phyloP scores from a whole-genome alignment of 2,113 vertebrate genomes.

The Ageneiosus marmoratus region DNA sequence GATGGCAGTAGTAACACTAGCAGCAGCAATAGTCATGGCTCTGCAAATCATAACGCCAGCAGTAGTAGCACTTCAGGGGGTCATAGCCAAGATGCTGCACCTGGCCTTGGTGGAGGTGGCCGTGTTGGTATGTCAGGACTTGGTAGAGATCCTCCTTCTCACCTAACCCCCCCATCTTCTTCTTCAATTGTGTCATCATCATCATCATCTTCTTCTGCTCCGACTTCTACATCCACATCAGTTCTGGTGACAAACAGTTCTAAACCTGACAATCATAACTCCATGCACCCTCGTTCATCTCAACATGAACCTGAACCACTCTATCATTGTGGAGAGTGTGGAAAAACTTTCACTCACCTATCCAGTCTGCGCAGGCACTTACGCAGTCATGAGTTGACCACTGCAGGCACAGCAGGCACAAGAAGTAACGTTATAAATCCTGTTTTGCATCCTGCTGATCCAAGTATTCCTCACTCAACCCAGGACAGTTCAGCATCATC shows the following conservation, averaged over 20 bases:
- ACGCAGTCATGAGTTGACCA: constrained; percentile 78
- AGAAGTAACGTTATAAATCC: constrained; percentile 71
- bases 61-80: constrained; percentile 69
- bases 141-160: constrained; percentile 72
- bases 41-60: constrained; percentile 68
- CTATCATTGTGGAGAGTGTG: constrained; percentile 79
- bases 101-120: constrained; percentile 72
- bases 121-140: constrained; percentile 65
- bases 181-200: constrained; percentile 77
- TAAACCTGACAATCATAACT: constrained; percentile 71
- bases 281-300: constrained; percentile 68
- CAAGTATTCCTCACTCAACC: constrained; percentile 75
- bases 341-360: constrained; percentile 79
- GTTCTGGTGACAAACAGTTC: constrained; percentile 76
- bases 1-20: constrained; percentile 65
- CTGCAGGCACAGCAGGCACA: constrained; percentile 73
- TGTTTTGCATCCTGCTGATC: constrained; percentile 70
- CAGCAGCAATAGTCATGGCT: constrained; percentile 64
- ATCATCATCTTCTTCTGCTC: constrained; percentile 75
- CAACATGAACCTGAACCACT: constrained; percentile 69
- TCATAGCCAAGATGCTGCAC: constrained; percentile 70
- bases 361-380: constrained; percentile 80
- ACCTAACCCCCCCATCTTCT: constrained; percentile 72
- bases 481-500: constrained; percentile 67
- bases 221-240: constrained; percentile 76